Base-by-base conservation (phyloP, 2,797 vertebrate species). In the Microctenopoma stevenorrisi region DNA sequence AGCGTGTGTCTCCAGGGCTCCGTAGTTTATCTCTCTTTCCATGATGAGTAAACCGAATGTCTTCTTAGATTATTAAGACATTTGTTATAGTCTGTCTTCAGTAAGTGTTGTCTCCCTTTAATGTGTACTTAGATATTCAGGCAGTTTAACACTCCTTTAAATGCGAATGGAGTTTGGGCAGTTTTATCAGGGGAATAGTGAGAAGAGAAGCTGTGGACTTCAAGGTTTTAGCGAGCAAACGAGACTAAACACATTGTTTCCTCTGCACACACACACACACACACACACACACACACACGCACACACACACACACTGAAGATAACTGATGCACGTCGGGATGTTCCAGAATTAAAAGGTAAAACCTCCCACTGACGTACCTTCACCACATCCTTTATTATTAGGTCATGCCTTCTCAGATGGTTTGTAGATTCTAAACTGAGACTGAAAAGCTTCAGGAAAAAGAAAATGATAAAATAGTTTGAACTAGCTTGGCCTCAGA, bases 61-160 rank as follows among this genome's bases (percentile, higher is more conserved):
- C 54, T 69, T 42, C 68, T 72, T 37, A 57, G 51, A 55, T 83
- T 81, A 86, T 79, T 69, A 70, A 68, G 51, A 77, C 64, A 74
- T 81, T 69, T 74, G 59, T 80, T 78, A 61, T 46, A 47, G 46
- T 50, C 30, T 42, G 44, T 56, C 22, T n/a, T 58, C 43, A 37
- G n/a, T 68, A 71, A 65, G 40, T 51, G 22, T 5, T 26, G 16
- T 26, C 18, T 10, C 15, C 5, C 2, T 47, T 72, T 69, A 70
- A 62, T 44, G 62, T 69, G 28, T 35, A 26, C 57, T 62, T 57
- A 1, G 25, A 55, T 64, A 80, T 80, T 74, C 57, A 64, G 61
- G 50, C 60, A 68, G 42, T 74, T 74, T 72, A 63, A 84, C 55
- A 74, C 30, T 43, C n/a, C 6, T 42, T 47, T 58, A 38, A 75